Conservation (phyloP, 92 coral and sea anemone genomes). For the Palythoa heliodiscus region DNA sequence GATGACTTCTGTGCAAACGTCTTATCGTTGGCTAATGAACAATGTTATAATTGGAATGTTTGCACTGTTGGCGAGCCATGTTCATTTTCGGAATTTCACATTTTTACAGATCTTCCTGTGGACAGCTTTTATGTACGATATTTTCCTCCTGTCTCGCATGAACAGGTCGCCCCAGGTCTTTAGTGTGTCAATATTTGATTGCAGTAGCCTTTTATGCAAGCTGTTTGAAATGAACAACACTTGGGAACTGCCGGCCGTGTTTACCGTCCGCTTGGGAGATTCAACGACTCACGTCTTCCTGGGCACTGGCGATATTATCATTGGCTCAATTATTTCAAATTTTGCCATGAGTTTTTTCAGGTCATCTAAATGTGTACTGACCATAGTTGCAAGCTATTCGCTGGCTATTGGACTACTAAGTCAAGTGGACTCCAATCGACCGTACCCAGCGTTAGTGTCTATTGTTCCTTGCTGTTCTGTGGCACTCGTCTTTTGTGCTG, state of each 20-base stretch:
- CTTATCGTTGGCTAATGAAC: constrained; percentile 88
- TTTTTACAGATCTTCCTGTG: constrained; percentile 94
- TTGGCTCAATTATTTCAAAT: constrained; percentile 90
- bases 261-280: constrained; percentile 90
- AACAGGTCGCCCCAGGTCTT: constrained; percentile 78
- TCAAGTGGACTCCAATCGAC: constrained; percentile 81
- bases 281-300: constrained; percentile 85
- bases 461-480: constrained; percentile 90
- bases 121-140: constrained; percentile 95
- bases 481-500: constrained; percentile 82
- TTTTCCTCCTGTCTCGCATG: constrained; percentile 82
- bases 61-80: constrained; percentile 87
- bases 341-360: constrained; percentile 92
- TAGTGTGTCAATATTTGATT: constrained; percentile 78
- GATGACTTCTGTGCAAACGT: constrained; percentile 75
- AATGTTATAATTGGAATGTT: constrained; percentile 88
- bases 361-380: constrained; percentile 81
- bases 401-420: constrained; percentile 85
- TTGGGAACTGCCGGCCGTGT: constrained; percentile 95
- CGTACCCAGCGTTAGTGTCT: constrained; percentile 90
- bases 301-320: constrained; percentile 94
- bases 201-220: constrained; percentile 82
- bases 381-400: constrained; percentile 83
- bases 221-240: constrained; percentile 90
- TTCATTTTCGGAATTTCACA: constrained; percentile 91